Evolutionary conservation across 1,140 invertebrate species (phyloP).

Genomic region (Cotesia typhae): DNA sequence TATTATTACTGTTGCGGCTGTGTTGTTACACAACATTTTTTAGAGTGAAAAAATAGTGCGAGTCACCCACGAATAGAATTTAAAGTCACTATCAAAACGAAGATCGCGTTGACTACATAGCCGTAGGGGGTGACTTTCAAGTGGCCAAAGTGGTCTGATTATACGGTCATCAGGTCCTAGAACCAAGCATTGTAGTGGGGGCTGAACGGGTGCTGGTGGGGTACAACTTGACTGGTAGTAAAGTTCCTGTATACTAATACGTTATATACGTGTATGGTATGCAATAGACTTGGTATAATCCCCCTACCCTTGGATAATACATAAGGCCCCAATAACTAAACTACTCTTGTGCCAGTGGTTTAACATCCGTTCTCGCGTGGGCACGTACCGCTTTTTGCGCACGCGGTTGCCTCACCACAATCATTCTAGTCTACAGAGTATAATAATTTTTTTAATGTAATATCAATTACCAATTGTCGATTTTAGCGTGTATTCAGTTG

Average conservation of each 20-base stretch:
- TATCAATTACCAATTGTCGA: neutral
- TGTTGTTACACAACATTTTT: neutral
- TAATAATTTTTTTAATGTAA: neutral
- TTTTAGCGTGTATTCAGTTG: too few relatives aligned
- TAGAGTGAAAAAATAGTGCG: neutral
- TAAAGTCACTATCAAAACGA: too few relatives aligned
- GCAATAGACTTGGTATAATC: neutral
- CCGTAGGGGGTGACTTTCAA: slow-evolving; percentile 48
- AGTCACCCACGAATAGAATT: neutral
- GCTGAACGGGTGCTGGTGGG: neutral
- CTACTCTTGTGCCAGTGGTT: slow-evolving; percentile 55
- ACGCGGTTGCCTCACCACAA: slow-evolving; percentile 37
- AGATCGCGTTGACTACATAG: slow-evolving; percentile 36
- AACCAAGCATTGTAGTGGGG: neutral
- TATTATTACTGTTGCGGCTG: too few relatives aligned
- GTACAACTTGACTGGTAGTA: slow-evolving; percentile 2
- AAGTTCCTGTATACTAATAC: neutral
- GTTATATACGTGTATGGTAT: neutral
- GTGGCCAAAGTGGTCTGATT: slow-evolving; percentile 43
- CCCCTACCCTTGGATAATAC: slow-evolving; percentile 47
- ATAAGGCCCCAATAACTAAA: slow-evolving; percentile 56
- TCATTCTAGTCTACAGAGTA: slow-evolving; percentile 36
- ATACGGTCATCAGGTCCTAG: slow-evolving; percentile 35
- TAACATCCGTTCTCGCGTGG: slow-evolving; percentile 47
- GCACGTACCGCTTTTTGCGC: slow-evolving; percentile 34